phyloP scores from a whole-genome alignment of 2,888 invertebrate genomes.

The Chydorus sphaericus region DNA sequence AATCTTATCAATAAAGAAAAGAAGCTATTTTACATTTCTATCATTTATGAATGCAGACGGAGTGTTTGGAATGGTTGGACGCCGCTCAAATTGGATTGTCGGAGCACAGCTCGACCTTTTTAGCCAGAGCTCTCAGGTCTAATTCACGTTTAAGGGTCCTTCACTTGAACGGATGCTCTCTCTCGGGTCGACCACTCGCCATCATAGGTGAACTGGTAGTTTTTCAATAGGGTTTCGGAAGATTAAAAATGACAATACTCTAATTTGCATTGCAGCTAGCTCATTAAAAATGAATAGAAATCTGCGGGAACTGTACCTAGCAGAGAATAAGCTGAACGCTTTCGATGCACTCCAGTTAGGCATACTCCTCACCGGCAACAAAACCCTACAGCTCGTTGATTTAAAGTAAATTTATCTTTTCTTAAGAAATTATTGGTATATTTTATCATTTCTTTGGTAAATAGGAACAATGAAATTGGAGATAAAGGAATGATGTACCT shows the following conservation, averaged over 20 bases:
- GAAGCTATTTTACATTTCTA: not conserved
- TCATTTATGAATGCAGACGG: slow-evolving; percentile 39
- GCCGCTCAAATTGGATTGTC: slow-evolving; percentile 45
- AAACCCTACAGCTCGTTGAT: slow-evolving; percentile 60
- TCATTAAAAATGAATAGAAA: slow-evolving; percentile 62
- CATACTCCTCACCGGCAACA: slow-evolving; percentile 56
- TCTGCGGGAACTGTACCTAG: slow-evolving; percentile 62
- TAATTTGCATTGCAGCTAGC: slow-evolving; percentile 45
- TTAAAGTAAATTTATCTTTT: slow-evolving; percentile 41
- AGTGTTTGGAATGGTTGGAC: slow-evolving; percentile 51
- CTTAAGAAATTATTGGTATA: not conserved
- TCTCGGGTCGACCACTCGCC: slow-evolving; percentile 56
- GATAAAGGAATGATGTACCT: slow-evolving; percentile 57
- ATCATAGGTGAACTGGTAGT: too few species aligned
- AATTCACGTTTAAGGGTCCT: slow-evolving; percentile 55
- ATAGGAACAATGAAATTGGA: slow-evolving; percentile 40
- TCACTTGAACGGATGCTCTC: slow-evolving; percentile 57
- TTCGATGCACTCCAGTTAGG: slow-evolving; percentile 64
- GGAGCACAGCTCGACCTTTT: slow-evolving; percentile 50
- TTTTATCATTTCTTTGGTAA: not conserved
- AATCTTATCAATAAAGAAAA: too few species aligned
- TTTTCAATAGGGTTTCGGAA: too few species aligned
- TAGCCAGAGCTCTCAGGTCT: slow-evolving; percentile 55
- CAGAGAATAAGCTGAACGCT: slow-evolving; percentile 59
- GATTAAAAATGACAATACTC: not conserved